phyloP scores from a whole-genome alignment of 2,888 invertebrate genomes.

The Odontocolon sp. region DNA sequence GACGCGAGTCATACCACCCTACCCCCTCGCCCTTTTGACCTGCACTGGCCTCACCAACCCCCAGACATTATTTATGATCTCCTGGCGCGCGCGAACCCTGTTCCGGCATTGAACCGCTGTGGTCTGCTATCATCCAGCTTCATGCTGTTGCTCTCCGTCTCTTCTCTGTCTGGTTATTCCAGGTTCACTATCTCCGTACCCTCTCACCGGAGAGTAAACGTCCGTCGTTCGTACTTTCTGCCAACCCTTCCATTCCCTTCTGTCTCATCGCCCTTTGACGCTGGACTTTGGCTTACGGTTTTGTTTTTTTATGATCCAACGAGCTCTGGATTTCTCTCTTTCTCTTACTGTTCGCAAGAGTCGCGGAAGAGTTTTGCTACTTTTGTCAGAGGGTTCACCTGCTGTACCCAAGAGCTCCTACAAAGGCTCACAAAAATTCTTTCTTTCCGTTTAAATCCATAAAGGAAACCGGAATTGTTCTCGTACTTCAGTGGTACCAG shows the following conservation, averaged over 20 bases:
- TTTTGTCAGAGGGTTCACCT: too few relatives aligned
- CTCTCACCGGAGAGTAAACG: not conserved
- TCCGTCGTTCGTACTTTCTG: slow-evolving; percentile 14
- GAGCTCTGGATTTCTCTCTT: too few relatives aligned
- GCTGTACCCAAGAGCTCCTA: slow-evolving; percentile 51
- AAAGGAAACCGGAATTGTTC: slow-evolving; percentile 68
- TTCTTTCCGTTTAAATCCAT: slow-evolving; percentile 66
- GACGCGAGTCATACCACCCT: slow-evolving; percentile 65
- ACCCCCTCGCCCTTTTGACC: not conserved
- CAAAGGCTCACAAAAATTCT: slow-evolving; percentile 70
- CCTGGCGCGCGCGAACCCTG: slow-evolving; percentile 44
- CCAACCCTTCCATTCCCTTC: not conserved
- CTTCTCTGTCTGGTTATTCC: slow-evolving; percentile 38
- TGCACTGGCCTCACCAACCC: slow-evolving; percentile 37
- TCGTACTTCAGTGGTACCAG: slow-evolving; percentile 14
- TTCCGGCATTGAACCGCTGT: slow-evolving; percentile 45
- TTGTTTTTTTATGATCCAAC: not conserved
- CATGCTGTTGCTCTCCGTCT: slow-evolving; percentile 48
- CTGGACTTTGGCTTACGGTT: slow-evolving; percentile 33
- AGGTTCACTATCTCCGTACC: slow-evolving; percentile 14
- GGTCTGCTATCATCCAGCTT: slow-evolving; percentile 52
- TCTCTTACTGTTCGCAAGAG: not conserved
- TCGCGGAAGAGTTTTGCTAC: not conserved
- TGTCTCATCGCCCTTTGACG: slow-evolving; percentile 56
- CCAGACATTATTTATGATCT: slow-evolving; percentile 62